Conservation (phyloP, 2,888 invertebrate species). For the Ecdyonurus torrentis region DNA sequence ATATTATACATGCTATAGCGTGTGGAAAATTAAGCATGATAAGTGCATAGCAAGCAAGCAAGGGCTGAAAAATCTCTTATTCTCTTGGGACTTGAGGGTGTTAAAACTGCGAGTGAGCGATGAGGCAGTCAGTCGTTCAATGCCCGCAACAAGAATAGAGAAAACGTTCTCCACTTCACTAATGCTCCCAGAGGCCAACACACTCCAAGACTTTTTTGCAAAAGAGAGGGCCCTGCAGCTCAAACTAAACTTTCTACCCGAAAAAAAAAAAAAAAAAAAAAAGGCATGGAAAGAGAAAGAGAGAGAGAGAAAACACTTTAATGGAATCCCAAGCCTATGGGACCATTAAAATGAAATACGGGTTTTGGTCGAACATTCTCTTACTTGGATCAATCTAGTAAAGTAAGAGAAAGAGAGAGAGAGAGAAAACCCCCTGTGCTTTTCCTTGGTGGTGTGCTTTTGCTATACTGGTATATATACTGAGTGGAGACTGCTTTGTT, state of each 20-base stretch:
- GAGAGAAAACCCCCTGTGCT: neutral
- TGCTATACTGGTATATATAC: neutral
- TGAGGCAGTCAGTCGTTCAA: neutral
- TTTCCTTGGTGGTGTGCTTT: neutral
- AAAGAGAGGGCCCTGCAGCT: neutral
- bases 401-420: too few species aligned
- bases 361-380: neutral
- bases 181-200: conserved; percentile 6
- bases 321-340: conserved; percentile 37
- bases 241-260: neutral
- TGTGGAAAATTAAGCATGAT: neutral
- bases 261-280: too few species aligned
- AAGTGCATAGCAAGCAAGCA: neutral
- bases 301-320: conserved; percentile 37
- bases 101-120: neutral
- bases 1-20: neutral
- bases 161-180: neutral
- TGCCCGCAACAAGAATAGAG: neutral
- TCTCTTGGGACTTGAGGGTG: neutral
- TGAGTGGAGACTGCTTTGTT: neutral
- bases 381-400: neutral
- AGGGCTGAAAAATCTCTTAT: neutral
- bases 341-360: conserved; percentile 40
- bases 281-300: too few species aligned
- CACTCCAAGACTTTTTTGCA: neutral